Percentiles rank a stretch among this genome's conserved stretches.
Conservation (phyloP, 2,888 invertebrate species). For the Agriopis marginaria region DNA sequence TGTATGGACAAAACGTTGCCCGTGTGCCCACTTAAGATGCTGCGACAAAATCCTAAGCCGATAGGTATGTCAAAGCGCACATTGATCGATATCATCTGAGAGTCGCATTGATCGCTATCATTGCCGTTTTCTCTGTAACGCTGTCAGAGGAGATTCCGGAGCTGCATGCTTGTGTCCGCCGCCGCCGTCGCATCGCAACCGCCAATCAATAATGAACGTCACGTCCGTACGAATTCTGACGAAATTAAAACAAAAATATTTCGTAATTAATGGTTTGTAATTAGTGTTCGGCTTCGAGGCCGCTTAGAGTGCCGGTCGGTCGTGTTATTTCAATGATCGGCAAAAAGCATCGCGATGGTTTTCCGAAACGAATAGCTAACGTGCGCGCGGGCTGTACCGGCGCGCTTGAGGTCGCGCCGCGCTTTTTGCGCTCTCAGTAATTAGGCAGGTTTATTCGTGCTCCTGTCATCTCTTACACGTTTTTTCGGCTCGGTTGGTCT, state of each 20-base stretch:
- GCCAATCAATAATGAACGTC: conserved; percentile 66
- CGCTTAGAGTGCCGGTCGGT: conserved; percentile 61
- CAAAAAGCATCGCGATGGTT: conserved; percentile 65
- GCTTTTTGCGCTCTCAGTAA: conserved; percentile 75
- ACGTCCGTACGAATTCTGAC: conserved; percentile 62
- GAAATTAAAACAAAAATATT: conserved; percentile 65
- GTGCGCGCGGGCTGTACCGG: conserved; percentile 68
- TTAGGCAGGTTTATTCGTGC: conserved; percentile 77
- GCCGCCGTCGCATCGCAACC: conserved; percentile 57
- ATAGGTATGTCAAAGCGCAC: conserved; percentile 6
- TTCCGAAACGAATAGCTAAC: conserved; percentile 70
- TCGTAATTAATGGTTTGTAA: conserved; percentile 75
- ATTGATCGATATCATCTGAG: conserved; percentile 2
- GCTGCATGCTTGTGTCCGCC: conserved; percentile 47
- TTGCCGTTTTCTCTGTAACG: conserved; percentile 25
- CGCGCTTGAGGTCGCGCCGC: conserved; percentile 65
- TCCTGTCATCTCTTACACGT: conserved; percentile 84
- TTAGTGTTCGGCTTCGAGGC: conserved; percentile 61
- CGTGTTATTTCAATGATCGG: conserved; percentile 63
- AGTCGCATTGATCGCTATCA: conserved; percentile 24
- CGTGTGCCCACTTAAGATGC: no score
- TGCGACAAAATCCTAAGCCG: neutral
- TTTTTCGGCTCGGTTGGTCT: conserved; percentile 67
- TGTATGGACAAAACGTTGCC: no score
- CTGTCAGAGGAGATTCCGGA: conserved; percentile 26